phyloP scores from a whole-genome alignment of 2,797 vertebrate genomes.

The Arctocebus calabarensis region DNA sequence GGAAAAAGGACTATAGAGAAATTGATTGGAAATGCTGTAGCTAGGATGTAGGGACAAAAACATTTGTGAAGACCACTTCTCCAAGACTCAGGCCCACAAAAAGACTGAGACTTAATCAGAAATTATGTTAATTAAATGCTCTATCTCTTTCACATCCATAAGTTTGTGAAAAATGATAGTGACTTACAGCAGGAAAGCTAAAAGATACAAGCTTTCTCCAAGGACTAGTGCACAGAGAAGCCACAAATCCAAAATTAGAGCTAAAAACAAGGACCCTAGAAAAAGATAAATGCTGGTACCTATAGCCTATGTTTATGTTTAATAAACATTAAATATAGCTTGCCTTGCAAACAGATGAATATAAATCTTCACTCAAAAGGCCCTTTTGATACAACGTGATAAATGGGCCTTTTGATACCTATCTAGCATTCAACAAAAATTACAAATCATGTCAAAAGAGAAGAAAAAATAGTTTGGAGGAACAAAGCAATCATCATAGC shows the following conservation, averaged over 20 bases:
- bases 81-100: background rate
- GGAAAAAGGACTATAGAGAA: background rate
- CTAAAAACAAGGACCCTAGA: background rate
- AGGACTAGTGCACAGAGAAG: background rate
- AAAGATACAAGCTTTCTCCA: background rate
- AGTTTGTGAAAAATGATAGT: background rate
- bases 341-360: too few species aligned
- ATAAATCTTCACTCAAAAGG: background rate
- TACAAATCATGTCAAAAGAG: background rate
- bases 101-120: background rate
- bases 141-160: too few species aligned
- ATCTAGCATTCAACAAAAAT: background rate
- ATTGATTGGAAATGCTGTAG: background rate
- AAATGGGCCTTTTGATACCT: background rate
- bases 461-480: background rate
- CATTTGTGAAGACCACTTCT: background rate
- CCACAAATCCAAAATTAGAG: background rate
- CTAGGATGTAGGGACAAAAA: background rate
- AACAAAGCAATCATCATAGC: background rate
- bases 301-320: background rate
- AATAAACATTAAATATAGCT: background rate
- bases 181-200: background rate
- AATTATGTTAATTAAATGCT: background rate
- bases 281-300: background rate
- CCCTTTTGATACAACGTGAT: background rate